phyloP scores from a whole-genome alignment of 2,113 vertebrate genomes.

The Heliornis fulica region DNA sequence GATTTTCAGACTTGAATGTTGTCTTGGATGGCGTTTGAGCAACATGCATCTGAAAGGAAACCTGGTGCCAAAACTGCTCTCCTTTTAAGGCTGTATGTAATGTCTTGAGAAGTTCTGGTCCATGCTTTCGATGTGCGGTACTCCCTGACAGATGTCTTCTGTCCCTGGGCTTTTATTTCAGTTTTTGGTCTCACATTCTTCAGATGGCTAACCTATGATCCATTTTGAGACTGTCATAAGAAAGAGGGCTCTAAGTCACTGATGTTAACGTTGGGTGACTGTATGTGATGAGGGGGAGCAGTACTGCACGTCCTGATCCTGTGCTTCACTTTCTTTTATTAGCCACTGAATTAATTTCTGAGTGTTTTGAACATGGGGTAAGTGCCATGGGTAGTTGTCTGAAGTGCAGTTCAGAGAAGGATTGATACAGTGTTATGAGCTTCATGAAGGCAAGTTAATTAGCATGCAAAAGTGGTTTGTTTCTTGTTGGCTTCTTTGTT shows the following conservation, averaged over 20 bases:
- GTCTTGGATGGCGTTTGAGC: neutral
- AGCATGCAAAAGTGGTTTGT: neutral
- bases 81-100: rapidly evolving
- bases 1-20: neutral
- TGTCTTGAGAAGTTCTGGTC: neutral
- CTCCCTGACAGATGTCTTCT: neutral
- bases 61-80: neutral
- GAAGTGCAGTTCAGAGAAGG: neutral
- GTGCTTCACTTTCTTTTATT: neutral
- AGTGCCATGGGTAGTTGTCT: neutral
- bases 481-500: too few species aligned
- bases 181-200: neutral
- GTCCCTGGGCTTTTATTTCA: neutral
- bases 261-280: neutral
- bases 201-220: neutral
- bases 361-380: neutral
- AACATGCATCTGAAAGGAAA: neutral
- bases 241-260: neutral
- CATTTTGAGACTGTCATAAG: neutral
- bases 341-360: neutral
- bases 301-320: neutral
- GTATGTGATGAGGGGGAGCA: neutral
- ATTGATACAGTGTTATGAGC: neutral
- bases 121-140: neutral
- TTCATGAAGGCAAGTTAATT: neutral